Base-by-base conservation (phyloP, 1,140 invertebrate species). In the Parapsyche elsis region DNA sequence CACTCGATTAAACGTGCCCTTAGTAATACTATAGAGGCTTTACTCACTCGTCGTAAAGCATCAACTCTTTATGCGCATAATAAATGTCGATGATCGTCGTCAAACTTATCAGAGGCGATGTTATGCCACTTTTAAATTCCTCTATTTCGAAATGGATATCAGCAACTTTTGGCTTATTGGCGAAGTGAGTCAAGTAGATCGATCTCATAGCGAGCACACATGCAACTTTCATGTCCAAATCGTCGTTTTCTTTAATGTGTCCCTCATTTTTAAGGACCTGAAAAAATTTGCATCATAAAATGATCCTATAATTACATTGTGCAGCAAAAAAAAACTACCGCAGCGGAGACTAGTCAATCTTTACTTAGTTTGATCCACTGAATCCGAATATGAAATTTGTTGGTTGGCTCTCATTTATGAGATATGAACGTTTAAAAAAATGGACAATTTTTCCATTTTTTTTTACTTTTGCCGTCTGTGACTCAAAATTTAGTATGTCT, bases 11-110 rank as follows among this genome's bases (percentile, higher is more conserved):
- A 70, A 70, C n/a, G n/a, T n/a, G n/a, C n/a, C n/a, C n/a, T n/a
- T n/a, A n/a, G n/a, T n/a, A n/a, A n/a, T n/a, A n/a, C n/a, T n/a
- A n/a, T n/a, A n/a, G n/a, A 21, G 9, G 16, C 45, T 10, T n/a
- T 9, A 81, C 82, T 81, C 80, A 81, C 82, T 74, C 46, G 59
- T 83, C 76, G 26, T 79, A 83, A 0, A 83, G 73, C 83, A 82
- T 80, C 5, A 82, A 14, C 45, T 79, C 53, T 77, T 83, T 81
- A 61, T 80, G 70, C 26, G 59, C 21, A 57, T 81, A 83, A 80
- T 82, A 81, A n/a, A 74, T 71, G 24, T 83, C 83, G 71, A 82
- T 79, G 49, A 83, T 82, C 12, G 64, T 44, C 1, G 79, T 78
- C 23, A 83, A 74, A 76, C 44, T 67, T 44, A 26, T 44, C n/a